Base-by-base conservation (phyloP, 1,140 invertebrate species). In the Aphelinus atriplicis region DNA sequence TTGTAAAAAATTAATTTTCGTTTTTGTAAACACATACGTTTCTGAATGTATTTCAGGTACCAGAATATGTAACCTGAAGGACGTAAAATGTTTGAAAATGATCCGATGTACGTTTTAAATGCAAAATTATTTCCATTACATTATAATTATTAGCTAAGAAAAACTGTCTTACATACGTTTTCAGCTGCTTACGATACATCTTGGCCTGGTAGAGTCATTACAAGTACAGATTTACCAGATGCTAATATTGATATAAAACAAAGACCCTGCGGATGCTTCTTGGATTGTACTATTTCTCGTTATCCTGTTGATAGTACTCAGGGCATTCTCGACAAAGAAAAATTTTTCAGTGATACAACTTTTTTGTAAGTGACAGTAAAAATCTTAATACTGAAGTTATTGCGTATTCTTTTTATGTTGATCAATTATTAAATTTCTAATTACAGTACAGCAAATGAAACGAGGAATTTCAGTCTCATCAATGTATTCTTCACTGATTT, bases 11-110 rank as follows among this genome's bases (percentile, higher is more conserved):
- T 53, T 4, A 53, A 53, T 53, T 53, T 6, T 53, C 4, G 9
- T 53, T 53, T 53, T 53, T 26, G 26, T 26, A 26, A 26, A 26
- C 26, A 26, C 51, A 0, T 6, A 53, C 9, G 51, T 53, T 53
- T 53, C 9, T 53, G 9, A 6, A 6, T 53, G 9, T 53, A 6
- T 53, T 53, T 6, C 51, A 53, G 83, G 64, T 43, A 75, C 70
- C 43, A 84, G 85, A 58, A 75, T 80, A 3, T 90, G 90, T 73
- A 84, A 89, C 79, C 88, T 90, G 47, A 84, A 76, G n/a, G 89
- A 90, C 47, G 78, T 89, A 0, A 74, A 86, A 3, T 90, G 90
- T 53, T 55, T 90, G 56, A 78, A 84, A 42, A 79, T 76, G 53
- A 65, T 83, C 51, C 78, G 80, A 73, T 79, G 90, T 90, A 83